phyloP scores from a whole-genome alignment of 2,888 invertebrate species.

The Heliconius charithonia region DNA sequence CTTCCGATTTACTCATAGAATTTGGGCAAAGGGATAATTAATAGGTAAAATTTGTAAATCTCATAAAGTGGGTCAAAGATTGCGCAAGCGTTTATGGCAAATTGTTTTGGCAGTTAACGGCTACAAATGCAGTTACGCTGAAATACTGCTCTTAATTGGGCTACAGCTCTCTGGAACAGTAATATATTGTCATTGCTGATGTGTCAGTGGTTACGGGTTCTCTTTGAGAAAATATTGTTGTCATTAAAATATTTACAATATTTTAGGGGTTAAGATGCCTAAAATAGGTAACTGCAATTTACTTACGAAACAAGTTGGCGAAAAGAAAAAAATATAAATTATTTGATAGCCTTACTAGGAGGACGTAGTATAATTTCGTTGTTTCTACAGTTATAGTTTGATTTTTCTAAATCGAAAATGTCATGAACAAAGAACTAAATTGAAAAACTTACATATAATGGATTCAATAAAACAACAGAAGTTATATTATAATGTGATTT shows the following conservation, averaged over 20 bases:
- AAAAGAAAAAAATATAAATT: too few relatives aligned
- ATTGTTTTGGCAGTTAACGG: slow-evolving; percentile 49
- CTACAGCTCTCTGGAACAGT: slow-evolving; percentile 14
- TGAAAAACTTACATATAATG: slow-evolving; percentile 22
- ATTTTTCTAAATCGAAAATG: background rate
- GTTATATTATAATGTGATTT: slow-evolving; percentile 60
- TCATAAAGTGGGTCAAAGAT: slow-evolving; percentile 46
- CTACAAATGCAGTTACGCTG: slow-evolving; percentile 39
- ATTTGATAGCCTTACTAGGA: too few relatives aligned
- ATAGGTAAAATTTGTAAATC: slow-evolving; percentile 43
- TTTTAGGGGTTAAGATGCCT: too few relatives aligned
- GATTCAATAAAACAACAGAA: slow-evolving; percentile 51
- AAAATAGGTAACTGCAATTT: too few relatives aligned
- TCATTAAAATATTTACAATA: too few relatives aligned
- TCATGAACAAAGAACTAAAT: background rate
- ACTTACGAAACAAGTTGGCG: too few relatives aligned
- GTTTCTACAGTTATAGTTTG: background rate
- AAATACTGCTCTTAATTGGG: slow-evolving; percentile 25
- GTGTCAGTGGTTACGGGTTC: background rate
- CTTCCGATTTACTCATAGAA: slow-evolving; percentile 35
- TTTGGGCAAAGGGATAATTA: slow-evolving; percentile 41
- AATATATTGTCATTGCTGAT: background rate
- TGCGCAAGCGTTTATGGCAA: slow-evolving; percentile 45
- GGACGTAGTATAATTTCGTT: background rate
- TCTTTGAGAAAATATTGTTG: background rate